Percentiles rank a stretch among this genome's conserved stretches.
Conservation (phyloP, 2,797 vertebrate genomes). For the Notolabrus celidotus region DNA sequence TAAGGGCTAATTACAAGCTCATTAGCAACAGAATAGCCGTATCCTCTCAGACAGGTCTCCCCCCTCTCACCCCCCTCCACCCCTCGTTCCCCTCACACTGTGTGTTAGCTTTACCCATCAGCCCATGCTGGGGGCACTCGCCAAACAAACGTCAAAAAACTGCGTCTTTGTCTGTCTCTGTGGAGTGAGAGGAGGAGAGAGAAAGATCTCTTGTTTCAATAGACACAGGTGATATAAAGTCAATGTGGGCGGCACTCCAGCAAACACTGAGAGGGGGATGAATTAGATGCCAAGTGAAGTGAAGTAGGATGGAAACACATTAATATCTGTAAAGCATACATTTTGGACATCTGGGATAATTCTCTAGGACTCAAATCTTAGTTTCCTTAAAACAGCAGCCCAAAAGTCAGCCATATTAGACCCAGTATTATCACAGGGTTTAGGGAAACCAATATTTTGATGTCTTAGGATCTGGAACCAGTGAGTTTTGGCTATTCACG, state of each 20-base stretch:
- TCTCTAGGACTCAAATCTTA: no score
- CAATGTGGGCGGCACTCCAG: background rate
- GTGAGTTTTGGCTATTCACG: no score
- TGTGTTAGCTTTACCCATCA: conserved; percentile 62
- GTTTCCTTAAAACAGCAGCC: no score
- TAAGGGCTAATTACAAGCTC: conserved; percentile 86
- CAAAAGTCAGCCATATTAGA: no score
- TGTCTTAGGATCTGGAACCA: no score
- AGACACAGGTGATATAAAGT: conserved; percentile 50
- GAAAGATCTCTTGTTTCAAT: conserved; percentile 44
- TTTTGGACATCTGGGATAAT: no score
- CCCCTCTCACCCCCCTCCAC: conserved; percentile 49
- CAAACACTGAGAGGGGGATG: conserved; percentile 1
- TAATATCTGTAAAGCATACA: background rate
- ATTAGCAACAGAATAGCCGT: conserved; percentile 85
- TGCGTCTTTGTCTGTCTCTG: conserved; percentile 60
- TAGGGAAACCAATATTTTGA: no score
- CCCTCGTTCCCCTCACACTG: conserved; percentile 20
- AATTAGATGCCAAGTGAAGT: background rate
- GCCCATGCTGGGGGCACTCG: conserved; percentile 41
- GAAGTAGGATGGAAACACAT: background rate
- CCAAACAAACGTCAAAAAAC: conserved; percentile 65
- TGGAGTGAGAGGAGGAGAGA: conserved; percentile 27
- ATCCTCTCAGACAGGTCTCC: conserved; percentile 78
- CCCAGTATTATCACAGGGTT: no score